Base-by-base conservation (phyloP, 2,888 invertebrate species). In the Aphidius colemani region DNA sequence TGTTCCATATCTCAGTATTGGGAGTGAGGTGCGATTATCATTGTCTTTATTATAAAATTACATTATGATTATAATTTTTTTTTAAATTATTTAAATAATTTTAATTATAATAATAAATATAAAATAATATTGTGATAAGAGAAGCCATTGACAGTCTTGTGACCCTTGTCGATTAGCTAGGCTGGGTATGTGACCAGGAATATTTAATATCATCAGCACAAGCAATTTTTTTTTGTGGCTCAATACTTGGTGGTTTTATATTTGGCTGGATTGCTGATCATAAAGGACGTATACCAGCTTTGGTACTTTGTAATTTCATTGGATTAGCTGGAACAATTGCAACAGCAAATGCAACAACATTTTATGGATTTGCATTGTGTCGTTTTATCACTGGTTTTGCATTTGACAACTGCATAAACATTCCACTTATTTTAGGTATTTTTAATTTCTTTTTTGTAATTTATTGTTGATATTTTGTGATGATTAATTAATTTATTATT, bases 201-300 rank as follows among this genome's bases (percentile, higher is more conserved):
- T 83, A 83, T 69, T 81, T 85, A 58, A 81, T 84, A 13, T 83
- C 85, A n/a, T 76, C 84, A 48, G 82, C 85, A 9, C 85, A 85
- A 74, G 81, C 85, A 11, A 77, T 85, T 46, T 86, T 85, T 75
- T 86, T 85, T 75, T 76, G 83, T 64, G 86, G 86, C 6, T 85
- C 85, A 13, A 84, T 86, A 63, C 71, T 84, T 40, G 86, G 86
- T 5, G 85, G 85, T 6, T 80, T 86, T 40, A 66, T 85, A 6
- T 84, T 85, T 68, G 86, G 86, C 11, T 85, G 84, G 83, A 77
- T 85, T 13, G 85, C 86, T 48, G 86, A 87, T 75, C 82, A 84
- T 48, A 83, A 78, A 65, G 86, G 86, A 3, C 80, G 86, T 7
- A 83, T 86, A 45, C 85, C 85, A 0, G 84, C 85, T 1, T 72